phyloP scores from a whole-genome alignment of 2,113 vertebrate species.

The Malaclemys terrapin region DNA sequence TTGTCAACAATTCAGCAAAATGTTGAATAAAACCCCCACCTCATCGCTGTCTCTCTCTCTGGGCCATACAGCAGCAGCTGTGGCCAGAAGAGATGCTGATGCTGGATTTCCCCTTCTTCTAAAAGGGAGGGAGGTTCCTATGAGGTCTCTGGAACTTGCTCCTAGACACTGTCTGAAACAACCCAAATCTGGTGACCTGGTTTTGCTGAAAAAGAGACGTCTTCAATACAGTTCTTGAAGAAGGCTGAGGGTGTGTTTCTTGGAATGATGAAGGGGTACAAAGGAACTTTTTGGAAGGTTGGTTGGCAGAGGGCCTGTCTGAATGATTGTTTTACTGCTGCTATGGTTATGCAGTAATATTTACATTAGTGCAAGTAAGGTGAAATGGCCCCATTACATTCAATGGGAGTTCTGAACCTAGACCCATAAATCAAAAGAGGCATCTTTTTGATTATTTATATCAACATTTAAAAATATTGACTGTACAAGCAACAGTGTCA shows the following conservation, averaged over 20 bases:
- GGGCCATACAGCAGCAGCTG: fast-evolving
- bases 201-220: background rate
- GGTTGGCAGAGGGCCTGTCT: fast-evolving
- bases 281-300: background rate
- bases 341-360: background rate
- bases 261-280: background rate
- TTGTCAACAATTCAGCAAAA: background rate
- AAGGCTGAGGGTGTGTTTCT: background rate
- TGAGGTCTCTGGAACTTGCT: background rate
- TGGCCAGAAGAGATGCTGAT: background rate
- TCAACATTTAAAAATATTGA: background rate
- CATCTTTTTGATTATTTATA: background rate
- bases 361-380: background rate
- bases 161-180: background rate
- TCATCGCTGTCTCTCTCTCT: background rate
- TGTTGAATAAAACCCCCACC: background rate
- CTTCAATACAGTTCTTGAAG: background rate
- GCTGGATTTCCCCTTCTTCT: background rate
- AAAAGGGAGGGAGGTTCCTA: background rate
- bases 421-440: background rate
- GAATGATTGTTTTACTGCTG: background rate
- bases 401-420: background rate
- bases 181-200: background rate
- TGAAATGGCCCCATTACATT: background rate
- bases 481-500: background rate